Base-by-base conservation (phyloP, 2,888 invertebrate genomes). In the Drosophila neotestacea region DNA sequence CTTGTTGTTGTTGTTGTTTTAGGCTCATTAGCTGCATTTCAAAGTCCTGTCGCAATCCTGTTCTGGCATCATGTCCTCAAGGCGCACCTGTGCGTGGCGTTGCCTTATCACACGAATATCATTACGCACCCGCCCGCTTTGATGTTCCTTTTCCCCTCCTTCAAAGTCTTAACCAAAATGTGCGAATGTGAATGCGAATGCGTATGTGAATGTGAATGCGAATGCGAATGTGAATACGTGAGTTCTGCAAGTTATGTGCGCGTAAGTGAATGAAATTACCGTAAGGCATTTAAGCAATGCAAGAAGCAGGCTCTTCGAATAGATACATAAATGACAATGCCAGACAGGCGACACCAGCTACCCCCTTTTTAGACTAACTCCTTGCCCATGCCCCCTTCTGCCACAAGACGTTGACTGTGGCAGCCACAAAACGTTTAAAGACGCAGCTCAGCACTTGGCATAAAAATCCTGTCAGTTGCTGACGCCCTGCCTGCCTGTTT, bases 241-340 rank as follows among this genome's bases (percentile, higher is more conserved):
- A 89, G 91, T 84, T 91, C 90, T 89, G 89, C 90, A 85, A 87
- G 86, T 91, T 91, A 91, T 89, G 90, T 87, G 85, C 83, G 85
- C 81, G 82, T 91, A 91, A 91, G 91, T 91, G 91, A 91, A 91
- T 91, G 91, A 90, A 91, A 91, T 79, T 88, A 90, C 90, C 91
- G 84, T 85, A 89, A 91, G 90, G 91, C 87, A 90, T 90, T 91
- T 90, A 87, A 82, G 85, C 85, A 88, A 89, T 88, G 88, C 89
- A 87, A 64, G 79, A 81, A 83, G 41, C 34, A 77, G 70, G 56
- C 75, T 70, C 80, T 59, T 58, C 76, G 85, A 88, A 88, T 84
- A 89, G 89, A 86, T 86, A 83, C 85, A 87, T 89, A 86, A 85
- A 81, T 84, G 87, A 88, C 90, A 81, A 81, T 89, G 86, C 75